Base-by-base conservation (phyloP, 2,888 invertebrate species). In the Cylindroiulus punctatus region DNA sequence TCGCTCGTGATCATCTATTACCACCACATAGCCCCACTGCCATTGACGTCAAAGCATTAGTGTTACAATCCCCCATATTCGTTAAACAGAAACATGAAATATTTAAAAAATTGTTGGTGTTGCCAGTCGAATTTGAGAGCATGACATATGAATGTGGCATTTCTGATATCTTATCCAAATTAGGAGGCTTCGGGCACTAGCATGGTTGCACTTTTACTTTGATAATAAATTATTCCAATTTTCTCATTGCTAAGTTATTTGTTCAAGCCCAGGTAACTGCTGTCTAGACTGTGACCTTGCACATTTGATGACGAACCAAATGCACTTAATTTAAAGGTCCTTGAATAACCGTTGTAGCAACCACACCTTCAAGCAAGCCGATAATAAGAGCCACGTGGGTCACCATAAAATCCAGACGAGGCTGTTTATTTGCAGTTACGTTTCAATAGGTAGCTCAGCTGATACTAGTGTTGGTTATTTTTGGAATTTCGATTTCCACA, bases 401-500 rank as follows among this genome's bases (percentile, higher is more conserved):
- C n/a, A 57, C 57, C 19, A n/a, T 57, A 57, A 57, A 57, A 57
- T n/a, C 57, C 57, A n/a, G 57, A 57, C n/a, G 22, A 57, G 57
- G n/a, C n/a, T 57, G 7, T 57, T 57, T 57, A n/a, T 57, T 57
- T 1, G 47, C 47, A 17, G 57, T 57, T n/a, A n/a, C n/a, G n/a
- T n/a, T 57, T 19, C n/a, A 19, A n/a, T 36, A 36, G 3, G 7
- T 36, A 7, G n/a, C n/a, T n/a, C 8, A 57, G 19, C 3, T 57
- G 57, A n/a, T 57, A n/a, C n/a, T 57, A n/a, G 57, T 1, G 5
- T 57, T 57, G 36, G 57, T 22, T n/a, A 5, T 19, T 57, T n/a
- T n/a, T 5, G 57, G 57, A 57, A 19, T 57, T 57, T 57, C 2
- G 57, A 3, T 57, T 57, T n/a, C 14, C n/a, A n/a, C n/a, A n/a